Evolutionary conservation across 30 jellyfish, hydroid and myxozoan species (phyloP).

Genomic region (Aurelia aurita): DNA sequence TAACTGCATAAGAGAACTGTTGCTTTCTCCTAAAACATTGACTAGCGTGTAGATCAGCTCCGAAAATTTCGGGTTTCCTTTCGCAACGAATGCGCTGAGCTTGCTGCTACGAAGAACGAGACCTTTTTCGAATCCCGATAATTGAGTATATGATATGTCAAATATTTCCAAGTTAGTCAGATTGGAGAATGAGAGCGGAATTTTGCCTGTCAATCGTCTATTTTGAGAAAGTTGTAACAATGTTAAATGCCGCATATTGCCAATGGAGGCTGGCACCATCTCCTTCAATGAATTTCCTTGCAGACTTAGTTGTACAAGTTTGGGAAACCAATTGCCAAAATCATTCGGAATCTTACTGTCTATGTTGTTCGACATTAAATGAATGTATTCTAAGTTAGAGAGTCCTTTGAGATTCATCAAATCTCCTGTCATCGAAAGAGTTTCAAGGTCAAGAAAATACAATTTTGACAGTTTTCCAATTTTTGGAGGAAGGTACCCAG

Average conservation of each 20-base stretch:
- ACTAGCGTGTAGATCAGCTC: slow-evolving; percentile 31
- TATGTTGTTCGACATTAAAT: slow-evolving; percentile 46
- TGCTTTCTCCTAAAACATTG: slow-evolving; percentile 19
- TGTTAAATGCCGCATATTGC: slow-evolving; percentile 12
- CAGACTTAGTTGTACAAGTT: slow-evolving; percentile 27
- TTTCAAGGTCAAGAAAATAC: slow-evolving; percentile 53
- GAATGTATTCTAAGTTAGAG: slow-evolving; percentile 24
- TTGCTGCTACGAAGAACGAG: slow-evolving; percentile 22
- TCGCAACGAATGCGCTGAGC: slow-evolving; percentile 54
- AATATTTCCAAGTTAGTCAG: slow-evolving; percentile 47
- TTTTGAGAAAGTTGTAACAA: slow-evolving; percentile 54
- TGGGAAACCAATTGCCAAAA: slow-evolving; percentile 76
- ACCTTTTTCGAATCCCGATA: slow-evolving; percentile 64
- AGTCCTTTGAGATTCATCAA: slow-evolving; percentile 36
- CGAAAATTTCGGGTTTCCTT: slow-evolving; percentile 27
- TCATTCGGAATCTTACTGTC: slow-evolving; percentile 61
- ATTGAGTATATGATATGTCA: slow-evolving; percentile 50
- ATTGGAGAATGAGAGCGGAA: slow-evolving; percentile 56
- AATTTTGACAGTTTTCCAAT: slow-evolving; percentile 48
- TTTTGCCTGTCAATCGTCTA: slow-evolving; percentile 26
- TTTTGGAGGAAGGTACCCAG: slow-evolving; percentile 32
- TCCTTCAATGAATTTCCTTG: slow-evolving; percentile 52
- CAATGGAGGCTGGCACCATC: slow-evolving; percentile 56
- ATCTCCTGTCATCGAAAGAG: slow-evolving; percentile 45
- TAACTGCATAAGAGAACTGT: slow-evolving; percentile 44